Base-by-base conservation (phyloP, 2,888 invertebrate genomes). In the Athalia circularis region DNA sequence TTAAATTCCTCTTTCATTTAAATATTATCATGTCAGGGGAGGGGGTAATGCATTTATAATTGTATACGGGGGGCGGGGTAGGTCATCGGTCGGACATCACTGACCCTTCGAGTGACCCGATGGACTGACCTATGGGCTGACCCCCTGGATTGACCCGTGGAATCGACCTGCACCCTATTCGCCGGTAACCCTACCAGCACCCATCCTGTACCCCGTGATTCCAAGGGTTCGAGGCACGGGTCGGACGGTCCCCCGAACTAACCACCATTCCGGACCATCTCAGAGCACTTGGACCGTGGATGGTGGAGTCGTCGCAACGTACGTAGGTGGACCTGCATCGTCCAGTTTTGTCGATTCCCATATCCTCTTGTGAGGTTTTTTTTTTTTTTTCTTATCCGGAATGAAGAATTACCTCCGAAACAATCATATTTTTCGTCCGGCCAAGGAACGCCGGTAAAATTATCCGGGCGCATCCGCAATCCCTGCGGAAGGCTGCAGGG, bases 21-120 rank as follows among this genome's bases (percentile, higher is more conserved):
- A 84, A 83, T 83, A 83, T 83, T 83, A 86, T 87, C 88, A 85
- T 86, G 86, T 85, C 86, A 86, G 83, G 87, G 87, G 84, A 87
- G 84, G 87, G 80, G 88, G 89, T 89, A 89, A 89, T 88, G 88
- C 88, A 88, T 89, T 89, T 89, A 88, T 89, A 89, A 89, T 89
- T 89, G 89, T 86, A 87, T 86, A 83, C 84, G 84, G 81, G 85
- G 82, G 87, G 86, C 87, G 87, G 87, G 84, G 83, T 65, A 83
- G 88, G 88, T 88, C 88, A 88, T 88, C 84, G 88, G 88, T 88
- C 88, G 88, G 88, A 88, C 87, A 88, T 88, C 88, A 88, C 83
- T 88, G 88, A 88, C 88, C 88, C 88, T 78, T 80, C 79, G 82
- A 81, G 82, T 88, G 87, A 88, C 88, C 88, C 83, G 82, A 29